Evolutionary conservation across 2,888 invertebrate species (phyloP).

Genomic region (Scaptomyza polygonia): DNA sequence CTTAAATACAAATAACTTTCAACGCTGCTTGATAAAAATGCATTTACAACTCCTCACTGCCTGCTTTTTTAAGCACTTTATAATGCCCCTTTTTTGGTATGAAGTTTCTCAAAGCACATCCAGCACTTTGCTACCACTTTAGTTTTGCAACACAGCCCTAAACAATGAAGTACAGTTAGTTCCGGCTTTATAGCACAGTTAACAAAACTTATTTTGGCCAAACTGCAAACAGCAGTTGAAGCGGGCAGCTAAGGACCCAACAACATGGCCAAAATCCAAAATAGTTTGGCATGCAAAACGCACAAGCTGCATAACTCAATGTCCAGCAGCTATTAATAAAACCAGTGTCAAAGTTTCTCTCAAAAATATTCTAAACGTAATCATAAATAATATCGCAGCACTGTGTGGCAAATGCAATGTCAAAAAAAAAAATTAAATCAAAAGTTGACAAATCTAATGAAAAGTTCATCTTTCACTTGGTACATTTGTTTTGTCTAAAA

Average conservation of each 20-base stretch:
- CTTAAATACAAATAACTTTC: too few species aligned
- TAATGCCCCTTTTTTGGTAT: not conserved
- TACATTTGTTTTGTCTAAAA: too few species aligned
- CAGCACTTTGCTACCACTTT: slow-evolving; percentile 6
- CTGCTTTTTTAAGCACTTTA: not conserved
- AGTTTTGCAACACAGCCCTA: slow-evolving; percentile 8
- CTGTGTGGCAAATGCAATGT: slow-evolving; percentile 14
- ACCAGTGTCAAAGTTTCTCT: slow-evolving; percentile 69
- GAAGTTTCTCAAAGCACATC: not conserved
- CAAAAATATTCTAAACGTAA: slow-evolving; percentile 50
- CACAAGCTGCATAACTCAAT: slow-evolving; percentile 49
- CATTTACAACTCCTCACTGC: too few species aligned
- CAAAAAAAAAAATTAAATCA: not conserved
- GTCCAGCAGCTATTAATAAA: slow-evolving; percentile 72
- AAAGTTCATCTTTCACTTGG: too few species aligned
- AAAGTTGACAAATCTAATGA: not conserved
- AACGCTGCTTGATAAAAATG: too few species aligned
- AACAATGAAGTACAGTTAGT: slow-evolving; percentile 50
- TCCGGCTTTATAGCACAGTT: slow-evolving; percentile 68
- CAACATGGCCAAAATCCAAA: slow-evolving; percentile 32
- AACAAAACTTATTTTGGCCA: slow-evolving; percentile 48
- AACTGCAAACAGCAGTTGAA: slow-evolving; percentile 10
- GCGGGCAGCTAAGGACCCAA: slow-evolving; percentile 16
- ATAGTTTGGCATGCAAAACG: slow-evolving; percentile 56
- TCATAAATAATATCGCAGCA: slow-evolving; percentile 43